phyloP scores from a whole-genome alignment of 2,797 vertebrate genomes.

The Antrozous pallidus region DNA sequence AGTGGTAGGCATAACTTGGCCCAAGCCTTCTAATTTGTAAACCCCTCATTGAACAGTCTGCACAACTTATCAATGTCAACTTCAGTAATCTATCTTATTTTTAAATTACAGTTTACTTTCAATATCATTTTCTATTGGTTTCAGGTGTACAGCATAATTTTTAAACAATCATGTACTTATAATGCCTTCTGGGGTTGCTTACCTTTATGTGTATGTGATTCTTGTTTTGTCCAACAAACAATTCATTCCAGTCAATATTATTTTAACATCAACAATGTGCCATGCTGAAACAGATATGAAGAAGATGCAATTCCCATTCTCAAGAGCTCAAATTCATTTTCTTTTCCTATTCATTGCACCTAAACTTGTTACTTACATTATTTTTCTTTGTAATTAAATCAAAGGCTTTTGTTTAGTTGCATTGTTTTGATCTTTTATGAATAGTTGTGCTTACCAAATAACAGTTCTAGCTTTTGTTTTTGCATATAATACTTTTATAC shows the following conservation, averaged over 20 bases:
- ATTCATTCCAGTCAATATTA: background rate
- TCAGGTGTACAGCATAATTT: no score
- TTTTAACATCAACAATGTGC: background rate
- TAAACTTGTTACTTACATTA: background rate
- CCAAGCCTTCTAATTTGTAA: background rate
- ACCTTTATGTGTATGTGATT: background rate
- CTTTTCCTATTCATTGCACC: background rate
- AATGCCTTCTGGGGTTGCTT: background rate
- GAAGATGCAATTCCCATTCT: background rate
- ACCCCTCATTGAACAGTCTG: background rate
- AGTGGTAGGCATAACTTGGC: background rate
- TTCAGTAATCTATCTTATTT: no score
- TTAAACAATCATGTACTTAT: background rate
- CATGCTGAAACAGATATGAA: background rate
- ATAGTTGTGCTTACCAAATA: background rate
- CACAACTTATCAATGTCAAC: no score
- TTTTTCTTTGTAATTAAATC: background rate
- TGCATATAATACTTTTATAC: background rate
- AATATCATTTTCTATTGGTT: no score
- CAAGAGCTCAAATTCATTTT: background rate
- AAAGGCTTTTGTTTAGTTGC: background rate
- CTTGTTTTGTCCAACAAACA: background rate
- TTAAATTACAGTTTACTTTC: no score
- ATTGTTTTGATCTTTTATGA: background rate
- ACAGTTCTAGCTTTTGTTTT: background rate